Evolutionary conservation across 2,113 vertebrate genomes (phyloP).

Genomic region (Blennius ocellaris): DNA sequence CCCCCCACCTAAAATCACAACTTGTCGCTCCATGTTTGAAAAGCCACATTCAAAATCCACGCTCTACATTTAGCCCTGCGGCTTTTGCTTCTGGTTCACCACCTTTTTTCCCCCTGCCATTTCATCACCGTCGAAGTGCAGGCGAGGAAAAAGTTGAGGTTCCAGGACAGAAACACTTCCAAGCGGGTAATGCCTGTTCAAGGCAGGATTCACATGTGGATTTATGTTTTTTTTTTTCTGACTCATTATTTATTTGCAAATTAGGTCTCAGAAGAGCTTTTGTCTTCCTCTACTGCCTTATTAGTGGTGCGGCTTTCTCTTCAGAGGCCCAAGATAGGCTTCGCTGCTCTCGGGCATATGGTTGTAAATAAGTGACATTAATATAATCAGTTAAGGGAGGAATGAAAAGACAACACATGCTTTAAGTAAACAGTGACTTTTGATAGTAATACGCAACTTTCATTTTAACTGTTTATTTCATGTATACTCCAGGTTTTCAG

Average conservation of each 20-base stretch:
- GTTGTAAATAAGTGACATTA: conserved; percentile 53
- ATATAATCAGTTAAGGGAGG: conserved; percentile 8
- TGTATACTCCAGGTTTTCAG: too few relatives aligned
- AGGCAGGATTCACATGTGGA: conserved; percentile 28
- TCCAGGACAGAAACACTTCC: conserved; percentile 24
- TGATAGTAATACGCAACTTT: neutral
- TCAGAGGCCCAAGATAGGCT: conserved; percentile 50
- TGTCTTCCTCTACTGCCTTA: conserved; percentile 64
- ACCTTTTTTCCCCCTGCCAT: conserved; percentile 24
- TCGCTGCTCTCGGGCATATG: conserved; percentile 59
- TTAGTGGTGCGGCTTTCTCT: conserved; percentile 56
- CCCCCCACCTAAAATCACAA: conserved; percentile 54
- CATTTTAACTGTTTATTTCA: too few relatives aligned
- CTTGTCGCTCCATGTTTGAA: conserved; percentile 39
- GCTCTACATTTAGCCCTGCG: conserved; percentile 63
- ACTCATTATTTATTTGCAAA: conserved; percentile 70
- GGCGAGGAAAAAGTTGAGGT: conserved; percentile 24
- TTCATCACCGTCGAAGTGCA: conserved; percentile 58
- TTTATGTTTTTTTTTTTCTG: conserved; percentile 15
- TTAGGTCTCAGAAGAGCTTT: conserved; percentile 67
- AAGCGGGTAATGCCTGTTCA: conserved; percentile 9
- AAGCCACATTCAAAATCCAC: conserved; percentile 50
- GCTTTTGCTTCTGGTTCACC: conserved; percentile 52
- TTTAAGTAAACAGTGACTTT: conserved; percentile 20
- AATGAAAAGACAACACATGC: neutral